Conservation (phyloP, 2,888 invertebrate genomes). For the Ormyrus labotus region DNA sequence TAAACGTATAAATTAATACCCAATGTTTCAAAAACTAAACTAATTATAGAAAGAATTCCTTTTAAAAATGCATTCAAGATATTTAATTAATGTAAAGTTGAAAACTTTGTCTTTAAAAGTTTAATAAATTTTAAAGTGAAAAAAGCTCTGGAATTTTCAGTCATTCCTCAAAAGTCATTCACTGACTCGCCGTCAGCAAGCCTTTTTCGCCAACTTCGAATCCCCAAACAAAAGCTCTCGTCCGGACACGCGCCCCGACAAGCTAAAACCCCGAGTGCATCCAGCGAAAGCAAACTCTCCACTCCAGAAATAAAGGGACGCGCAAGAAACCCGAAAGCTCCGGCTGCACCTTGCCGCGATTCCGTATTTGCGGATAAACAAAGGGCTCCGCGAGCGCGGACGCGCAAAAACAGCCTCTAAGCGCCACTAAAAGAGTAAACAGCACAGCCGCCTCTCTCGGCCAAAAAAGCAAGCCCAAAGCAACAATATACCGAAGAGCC, state of each 20-base stretch:
- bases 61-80: too few relatives aligned
- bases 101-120: too few relatives aligned
- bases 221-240: too few relatives aligned
- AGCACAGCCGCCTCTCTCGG: conserved; percentile 14
- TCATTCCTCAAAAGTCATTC: too few relatives aligned
- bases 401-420: conserved; percentile 51
- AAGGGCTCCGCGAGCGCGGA: conserved; percentile 12
- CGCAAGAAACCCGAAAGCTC: background rate
- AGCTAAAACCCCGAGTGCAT: conserved; percentile 40
- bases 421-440: conserved; percentile 57
- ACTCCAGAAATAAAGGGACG: background rate
- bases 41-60: too few relatives aligned
- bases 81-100: too few relatives aligned
- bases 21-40: too few relatives aligned
- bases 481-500: conserved; percentile 11
- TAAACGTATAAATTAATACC: too few relatives aligned
- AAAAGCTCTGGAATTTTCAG: too few relatives aligned
- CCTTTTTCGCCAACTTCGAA: too few relatives aligned
- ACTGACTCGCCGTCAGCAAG: too few relatives aligned
- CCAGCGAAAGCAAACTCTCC: conserved; percentile 18
- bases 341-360: conserved; percentile 26
- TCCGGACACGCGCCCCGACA: background rate
- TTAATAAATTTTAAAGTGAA: too few relatives aligned
- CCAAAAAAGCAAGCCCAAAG: background rate
- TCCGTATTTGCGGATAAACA: conserved; percentile 57